A percentile compares a stretch with the other conserved stretches of the same genome.
Evolutionary conservation across 1,140 invertebrate genomes (phyloP).

Genomic region (Tenebrio molitor): DNA sequence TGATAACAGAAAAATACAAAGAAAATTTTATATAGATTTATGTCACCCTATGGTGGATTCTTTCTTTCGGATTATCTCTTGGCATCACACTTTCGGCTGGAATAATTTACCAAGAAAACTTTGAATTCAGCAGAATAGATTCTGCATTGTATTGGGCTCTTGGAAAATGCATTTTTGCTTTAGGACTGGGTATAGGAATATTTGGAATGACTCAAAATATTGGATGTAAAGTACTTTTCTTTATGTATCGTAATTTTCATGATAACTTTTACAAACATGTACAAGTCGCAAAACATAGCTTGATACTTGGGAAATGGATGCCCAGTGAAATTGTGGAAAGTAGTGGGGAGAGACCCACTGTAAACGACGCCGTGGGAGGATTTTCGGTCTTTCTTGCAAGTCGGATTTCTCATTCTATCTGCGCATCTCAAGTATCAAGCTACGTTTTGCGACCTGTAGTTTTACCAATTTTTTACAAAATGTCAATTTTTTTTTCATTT

Average conservation of each 20-base stretch:
- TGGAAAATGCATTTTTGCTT: constrained; percentile 56
- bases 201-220: constrained; percentile 56
- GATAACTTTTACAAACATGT: too few relatives aligned
- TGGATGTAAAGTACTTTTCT: constrained; percentile 56
- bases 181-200: constrained; percentile 54
- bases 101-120: neutral
- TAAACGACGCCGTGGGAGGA: too few relatives aligned
- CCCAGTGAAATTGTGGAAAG: too few relatives aligned
- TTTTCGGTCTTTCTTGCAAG: too few relatives aligned
- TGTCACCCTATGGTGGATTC: constrained; percentile 54
- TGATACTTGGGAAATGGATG: too few relatives aligned
- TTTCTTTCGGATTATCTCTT: constrained; percentile 52
- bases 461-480: neutral
- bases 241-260: too few relatives aligned
- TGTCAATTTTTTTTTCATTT: neutral
- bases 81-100: constrained; percentile 52
- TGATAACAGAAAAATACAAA: too few relatives aligned
- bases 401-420: too few relatives aligned
- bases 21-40: constrained; percentile 50
- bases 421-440: too few relatives aligned
- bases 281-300: too few relatives aligned
- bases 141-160: constrained; percentile 58
- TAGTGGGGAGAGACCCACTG: too few relatives aligned
- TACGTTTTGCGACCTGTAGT: too few relatives aligned
- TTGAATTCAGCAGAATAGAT: constrained; percentile 8